Evolutionary conservation across 2,888 invertebrate species (phyloP).

Genomic region (Bellardia bayeri): DNA sequence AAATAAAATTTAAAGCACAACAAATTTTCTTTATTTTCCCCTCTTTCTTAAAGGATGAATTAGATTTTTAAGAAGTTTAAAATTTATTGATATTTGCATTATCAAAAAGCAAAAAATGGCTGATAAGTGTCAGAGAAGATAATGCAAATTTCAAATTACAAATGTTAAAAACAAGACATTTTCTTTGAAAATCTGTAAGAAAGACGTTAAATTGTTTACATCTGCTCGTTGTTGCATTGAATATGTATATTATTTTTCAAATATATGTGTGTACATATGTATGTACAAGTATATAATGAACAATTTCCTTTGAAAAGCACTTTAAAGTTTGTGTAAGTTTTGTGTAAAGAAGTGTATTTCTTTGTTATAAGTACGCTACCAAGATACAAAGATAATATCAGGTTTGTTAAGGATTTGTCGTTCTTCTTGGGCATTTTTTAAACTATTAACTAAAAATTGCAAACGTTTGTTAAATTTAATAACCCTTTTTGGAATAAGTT

Average conservation of each 20-base stretch:
- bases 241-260: not conserved
- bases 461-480: too few species aligned
- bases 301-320: not conserved
- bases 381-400: not conserved
- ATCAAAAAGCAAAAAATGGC: not conserved
- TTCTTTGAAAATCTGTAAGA: not conserved
- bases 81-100: slow-evolving; percentile 48
- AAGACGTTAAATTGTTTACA: slow-evolving; percentile 4
- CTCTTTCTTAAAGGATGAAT: not conserved
- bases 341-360: not conserved
- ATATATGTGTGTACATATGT: not conserved
- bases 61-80: slow-evolving; percentile 42
- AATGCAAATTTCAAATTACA: slow-evolving; percentile 46
- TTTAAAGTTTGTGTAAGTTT: not conserved
- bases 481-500: too few species aligned
- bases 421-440: too few species aligned
- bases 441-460: too few species aligned
- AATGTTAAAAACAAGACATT: slow-evolving; percentile 2
- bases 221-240: slow-evolving; percentile 13
- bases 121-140: slow-evolving; percentile 28
- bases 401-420: not conserved
- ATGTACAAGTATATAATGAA: too few species aligned
- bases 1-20: slow-evolving; percentile 38
- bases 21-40: slow-evolving; percentile 6
- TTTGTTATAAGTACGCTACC: not conserved